phyloP scores from a whole-genome alignment of 2,797 vertebrate genomes.

The Amblyraja radiata region DNA sequence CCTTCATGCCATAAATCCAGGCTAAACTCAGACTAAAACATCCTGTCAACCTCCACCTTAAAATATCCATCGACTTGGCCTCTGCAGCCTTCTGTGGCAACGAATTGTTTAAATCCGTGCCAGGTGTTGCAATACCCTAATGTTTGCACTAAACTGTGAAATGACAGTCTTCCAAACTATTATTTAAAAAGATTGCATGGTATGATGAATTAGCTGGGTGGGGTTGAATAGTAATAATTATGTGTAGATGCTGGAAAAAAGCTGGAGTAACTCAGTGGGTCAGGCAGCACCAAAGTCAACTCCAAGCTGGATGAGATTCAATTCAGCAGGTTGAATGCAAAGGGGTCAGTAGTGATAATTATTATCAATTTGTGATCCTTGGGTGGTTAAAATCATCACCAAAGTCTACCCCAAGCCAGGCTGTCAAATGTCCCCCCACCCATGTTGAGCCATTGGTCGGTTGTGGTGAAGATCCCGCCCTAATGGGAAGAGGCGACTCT shows the following conservation, averaged over 20 bases:
- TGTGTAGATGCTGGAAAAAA: background rate
- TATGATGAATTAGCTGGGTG: background rate
- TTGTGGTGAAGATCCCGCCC: background rate
- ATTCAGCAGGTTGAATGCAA: background rate
- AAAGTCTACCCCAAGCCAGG: background rate
- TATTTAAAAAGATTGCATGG: background rate
- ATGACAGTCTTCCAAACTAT: background rate
- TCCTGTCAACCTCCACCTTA: no score
- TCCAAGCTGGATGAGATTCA: background rate
- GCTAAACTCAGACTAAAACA: no score
- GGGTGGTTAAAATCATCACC: background rate
- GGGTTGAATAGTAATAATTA: background rate
- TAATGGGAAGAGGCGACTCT: background rate
- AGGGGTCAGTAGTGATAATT: background rate
- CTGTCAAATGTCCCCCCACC: background rate
- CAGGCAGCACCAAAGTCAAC: no score
- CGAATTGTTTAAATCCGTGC: background rate
- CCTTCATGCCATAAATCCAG: no score
- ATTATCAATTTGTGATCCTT: background rate
- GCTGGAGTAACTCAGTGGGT: no score
- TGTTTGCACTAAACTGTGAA: background rate
- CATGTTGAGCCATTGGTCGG: background rate
- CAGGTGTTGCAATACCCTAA: background rate
- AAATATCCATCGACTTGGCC: no score
- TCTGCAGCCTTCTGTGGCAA: no score